Base-by-base conservation (phyloP, 2,797 vertebrate species). In the Hyperoplus immaculatus region DNA sequence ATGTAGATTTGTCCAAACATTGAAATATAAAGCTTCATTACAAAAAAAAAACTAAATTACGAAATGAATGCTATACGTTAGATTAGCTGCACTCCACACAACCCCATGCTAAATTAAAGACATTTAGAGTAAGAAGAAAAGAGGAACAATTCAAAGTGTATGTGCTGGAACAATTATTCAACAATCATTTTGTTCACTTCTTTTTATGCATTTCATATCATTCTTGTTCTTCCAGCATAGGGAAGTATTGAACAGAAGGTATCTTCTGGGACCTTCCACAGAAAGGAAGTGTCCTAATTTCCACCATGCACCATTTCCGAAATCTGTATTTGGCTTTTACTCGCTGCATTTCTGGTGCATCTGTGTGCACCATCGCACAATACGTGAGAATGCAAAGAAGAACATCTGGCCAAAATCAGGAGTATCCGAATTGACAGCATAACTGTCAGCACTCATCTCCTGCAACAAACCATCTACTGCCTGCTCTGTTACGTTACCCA, bases 351-450 rank as follows among this genome's bases (percentile, higher is more conserved):
- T 83, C 79, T 75, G 75, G 53, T 80, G 72, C 70, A 36, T 29
- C 29, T 60, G 64, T 46, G 60, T 9, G 69, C 53, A 39, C 53
- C 72, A 41, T 75, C 70, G 65, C 79, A 57, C 13, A 29, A 85
- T 69, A 58, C 41, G 61, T 69, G 29, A 66, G 39, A 64, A 83
- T 62, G 53, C 72, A 60, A 68, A 38, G 78, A 13, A 41, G 53
- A 72, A 92, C 92, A 94, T 93, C 90, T 94, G 93, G 88, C 46
- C 86, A 77, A 86, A 73, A 92, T 94, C 89, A 91, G 57, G 14
- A 59, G 53, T 8, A 87, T 83, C 49, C 53, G 58, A 87, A 83
- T 78, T 80, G 88, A 92, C 91, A 88, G 82, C 67, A 9, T 72
- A 89, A 90, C 89, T 86, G 92, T 93, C 87, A 87, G 82, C 89